Conservation (phyloP, 2,888 invertebrate genomes). For the Schizaphis graminum region DNA sequence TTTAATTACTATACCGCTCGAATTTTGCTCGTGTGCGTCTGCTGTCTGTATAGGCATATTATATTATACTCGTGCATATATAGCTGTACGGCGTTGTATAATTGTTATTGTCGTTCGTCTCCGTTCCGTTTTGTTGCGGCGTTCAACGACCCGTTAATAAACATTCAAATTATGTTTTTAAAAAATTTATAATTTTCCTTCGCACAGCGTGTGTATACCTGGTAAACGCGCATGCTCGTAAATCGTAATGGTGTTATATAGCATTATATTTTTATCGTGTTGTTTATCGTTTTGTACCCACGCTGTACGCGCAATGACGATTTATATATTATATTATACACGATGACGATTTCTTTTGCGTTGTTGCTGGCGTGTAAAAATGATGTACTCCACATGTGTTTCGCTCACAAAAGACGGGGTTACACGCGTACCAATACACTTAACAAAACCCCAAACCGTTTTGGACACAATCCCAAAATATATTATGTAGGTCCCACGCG, state of each 20-base stretch:
- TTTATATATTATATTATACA: not conserved
- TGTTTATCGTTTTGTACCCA: not conserved
- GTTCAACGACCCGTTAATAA: not conserved
- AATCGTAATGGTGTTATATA: not conserved
- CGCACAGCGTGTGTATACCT: not conserved
- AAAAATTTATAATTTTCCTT: not conserved
- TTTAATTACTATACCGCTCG: not conserved
- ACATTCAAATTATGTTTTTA: not conserved
- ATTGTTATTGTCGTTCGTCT: slow-evolving; percentile 1
- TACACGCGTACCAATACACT: not conserved
- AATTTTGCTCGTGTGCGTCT: not conserved
- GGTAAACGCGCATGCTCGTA: not conserved
- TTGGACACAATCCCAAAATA: slow-evolving; percentile 38
- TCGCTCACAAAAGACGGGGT: not conserved
- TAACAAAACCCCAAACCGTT: not conserved
- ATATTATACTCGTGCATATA: not conserved
- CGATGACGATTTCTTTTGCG: not conserved
- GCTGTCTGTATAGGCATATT: not conserved
- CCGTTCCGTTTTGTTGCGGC: not conserved
- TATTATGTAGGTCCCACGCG: not conserved
- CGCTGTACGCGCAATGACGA: not conserved
- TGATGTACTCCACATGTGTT: slow-evolving; percentile 3
- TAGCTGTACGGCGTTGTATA: not conserved
- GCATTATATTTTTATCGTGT: not conserved
- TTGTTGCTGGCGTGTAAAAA: not conserved